Evolutionary conservation across 1,140 invertebrate genomes (phyloP), one percentile per base, ranked within the genome.

Genomic region (Aphaenogaster ashmeadi): DNA sequence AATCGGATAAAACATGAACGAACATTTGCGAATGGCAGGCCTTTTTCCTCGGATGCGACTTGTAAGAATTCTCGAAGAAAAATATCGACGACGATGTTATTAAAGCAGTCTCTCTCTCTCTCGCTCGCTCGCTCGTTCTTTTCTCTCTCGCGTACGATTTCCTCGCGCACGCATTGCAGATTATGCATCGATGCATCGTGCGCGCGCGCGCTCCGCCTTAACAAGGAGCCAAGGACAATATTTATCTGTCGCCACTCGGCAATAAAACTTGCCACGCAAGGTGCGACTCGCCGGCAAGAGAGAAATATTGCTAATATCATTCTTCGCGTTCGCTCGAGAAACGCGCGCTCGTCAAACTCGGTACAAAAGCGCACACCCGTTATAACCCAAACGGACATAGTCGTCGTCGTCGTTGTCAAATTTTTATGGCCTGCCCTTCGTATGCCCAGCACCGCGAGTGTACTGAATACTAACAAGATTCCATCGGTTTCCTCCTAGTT

Each of bases 221-320:
- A 87, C 88, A 87, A 90, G 88, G 38, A 74, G 44, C 74, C 88
- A 64, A 66, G 44, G 62, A 79, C 88, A 90, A 90, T 90, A 90
- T 90, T 90, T 84, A 64, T 87, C 85, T 69, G 88, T 89, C 87
- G 81, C 91, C 71, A 77, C 78, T 81, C 90, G 88, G 87, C 87
- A 90, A 91, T 91, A 91, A 90, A 91, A 90, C 89, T 91, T 88
- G 90, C 89, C 72, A 80, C 86, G 88, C 77, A 84, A 62, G 52
- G 71, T 64, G 78, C 78, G 77, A 83, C 78, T 69, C 33, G 52
- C 64, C 66, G 52, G 79, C 71, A 89, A 75, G 67, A 90, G 86
- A 90, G 80, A 90, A 90, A 90, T 90, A 90, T 90, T 88, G 80
- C 80, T 58, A 88, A 90, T 90, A 87, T 79, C 56, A 74, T 80